These are phyloP conservation scores for Zoanthus solanderi DNA, from an alignment of 92 coral and sea anemone species.

Conservation along the genomic window DNA sequence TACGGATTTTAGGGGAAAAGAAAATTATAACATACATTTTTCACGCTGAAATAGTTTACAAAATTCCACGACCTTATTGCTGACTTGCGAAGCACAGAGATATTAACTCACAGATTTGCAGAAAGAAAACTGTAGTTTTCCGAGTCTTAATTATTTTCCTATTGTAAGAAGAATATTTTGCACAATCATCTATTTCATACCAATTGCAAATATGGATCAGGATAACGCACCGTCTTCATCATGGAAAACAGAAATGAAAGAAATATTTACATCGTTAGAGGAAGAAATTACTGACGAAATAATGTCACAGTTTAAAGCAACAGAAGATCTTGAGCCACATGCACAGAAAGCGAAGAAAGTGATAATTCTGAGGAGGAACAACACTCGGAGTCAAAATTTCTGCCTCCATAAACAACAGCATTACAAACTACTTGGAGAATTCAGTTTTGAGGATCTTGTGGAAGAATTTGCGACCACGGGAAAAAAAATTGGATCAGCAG, in stretches of 20 bases:
- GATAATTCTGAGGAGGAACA: slow-evolving; percentile 3
- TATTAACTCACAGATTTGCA: not conserved
- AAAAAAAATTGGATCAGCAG: not conserved
- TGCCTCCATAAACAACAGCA: not conserved
- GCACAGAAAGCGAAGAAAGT: not conserved
- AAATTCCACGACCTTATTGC: not conserved
- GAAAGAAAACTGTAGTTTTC: not conserved
- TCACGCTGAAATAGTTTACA: not conserved
- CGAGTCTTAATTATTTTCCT: not conserved
- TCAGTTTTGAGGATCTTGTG: not conserved
- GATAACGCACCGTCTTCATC: slow-evolving; percentile 4
- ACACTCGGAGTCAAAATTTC: not conserved
- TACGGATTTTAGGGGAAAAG: not conserved
- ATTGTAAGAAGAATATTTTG: not conserved
- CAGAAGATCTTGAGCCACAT: not conserved
- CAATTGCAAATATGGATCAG: slow-evolving; percentile 4
- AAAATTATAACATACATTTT: not conserved
- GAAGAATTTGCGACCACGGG: not conserved
- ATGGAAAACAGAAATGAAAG: slow-evolving; percentile 10
- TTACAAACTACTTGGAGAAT: not conserved
- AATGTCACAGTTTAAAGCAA: not conserved
- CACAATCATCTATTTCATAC: not conserved
- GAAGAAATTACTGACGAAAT: not conserved
- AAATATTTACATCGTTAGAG: not conserved
- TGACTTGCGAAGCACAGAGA: not conserved